These are phyloP conservation scores for Ptychadena robeensis DNA, from an alignment of 2,797 vertebrate genomes.

Conservation along the genomic window DNA sequence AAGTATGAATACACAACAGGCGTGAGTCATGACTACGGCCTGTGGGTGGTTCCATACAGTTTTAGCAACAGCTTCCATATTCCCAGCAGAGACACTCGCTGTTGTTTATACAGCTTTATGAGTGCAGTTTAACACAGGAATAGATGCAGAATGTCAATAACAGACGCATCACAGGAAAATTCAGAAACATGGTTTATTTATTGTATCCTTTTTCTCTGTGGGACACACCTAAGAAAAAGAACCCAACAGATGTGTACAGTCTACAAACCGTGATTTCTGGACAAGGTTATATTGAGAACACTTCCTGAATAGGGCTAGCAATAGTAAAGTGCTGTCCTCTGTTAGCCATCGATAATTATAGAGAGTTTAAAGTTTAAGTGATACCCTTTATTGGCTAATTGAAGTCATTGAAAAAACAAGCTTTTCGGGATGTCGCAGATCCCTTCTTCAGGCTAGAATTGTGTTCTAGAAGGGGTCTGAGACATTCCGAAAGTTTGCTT, in stretches of 20 bases:
- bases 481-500: no score
- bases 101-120: conserved; percentile 64
- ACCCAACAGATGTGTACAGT: not conserved
- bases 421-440: no score
- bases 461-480: no score
- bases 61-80: conserved; percentile 68
- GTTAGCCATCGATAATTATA: no score
- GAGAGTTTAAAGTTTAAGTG: no score
- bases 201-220: conserved; percentile 20
- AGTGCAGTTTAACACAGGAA: conserved; percentile 67
- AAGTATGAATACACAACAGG: conserved; percentile 62
- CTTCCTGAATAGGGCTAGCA: no score
- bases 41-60: conserved; percentile 66
- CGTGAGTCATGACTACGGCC: conserved; percentile 62
- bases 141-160: conserved; percentile 60
- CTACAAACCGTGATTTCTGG: not conserved
- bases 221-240: not conserved
- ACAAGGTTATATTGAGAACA: not conserved
- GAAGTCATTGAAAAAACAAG: no score
- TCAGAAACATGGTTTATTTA: conserved; percentile 59
- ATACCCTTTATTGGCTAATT: no score
- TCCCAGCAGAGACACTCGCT: conserved; percentile 64
- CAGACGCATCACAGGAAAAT: conserved; percentile 60
- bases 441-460: no score
- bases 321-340: no score